A percentile compares a stretch with the other conserved stretches of the same genome.
phyloP scores from a whole-genome alignment of 2,113 vertebrate species.

The Leptobrachium leishanense region DNA sequence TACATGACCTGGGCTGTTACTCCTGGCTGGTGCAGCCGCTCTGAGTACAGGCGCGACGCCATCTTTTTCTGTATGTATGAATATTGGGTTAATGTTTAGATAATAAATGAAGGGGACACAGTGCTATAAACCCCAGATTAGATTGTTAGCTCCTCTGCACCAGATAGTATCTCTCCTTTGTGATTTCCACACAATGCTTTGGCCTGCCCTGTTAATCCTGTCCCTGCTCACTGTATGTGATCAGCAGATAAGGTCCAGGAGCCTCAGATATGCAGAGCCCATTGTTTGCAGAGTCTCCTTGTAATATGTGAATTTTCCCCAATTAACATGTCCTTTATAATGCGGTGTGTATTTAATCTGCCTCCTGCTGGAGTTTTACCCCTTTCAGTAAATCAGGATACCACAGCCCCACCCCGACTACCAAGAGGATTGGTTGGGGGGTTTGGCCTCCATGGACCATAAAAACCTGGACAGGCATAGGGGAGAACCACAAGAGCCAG shows the following conservation, averaged over 20 bases:
- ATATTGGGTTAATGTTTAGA: no score
- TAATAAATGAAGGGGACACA: no score
- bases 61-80: no score
- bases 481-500: background rate
- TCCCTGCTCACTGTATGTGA: background rate
- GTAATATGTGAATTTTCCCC: conserved; percentile 2
- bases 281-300: conserved; percentile 23
- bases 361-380: conserved; percentile 2
- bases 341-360: conserved; percentile 19
- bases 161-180: no score
- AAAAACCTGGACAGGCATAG: background rate
- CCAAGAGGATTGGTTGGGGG: conserved; percentile 33
- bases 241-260: background rate
- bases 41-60: no score
- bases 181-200: no score
- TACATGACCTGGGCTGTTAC: no score
- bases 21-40: no score
- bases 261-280: conserved; percentile 15
- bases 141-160: no score
- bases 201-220: no score
- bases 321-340: conserved; percentile 39
- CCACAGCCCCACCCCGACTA: background rate
- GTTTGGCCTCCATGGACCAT: background rate
- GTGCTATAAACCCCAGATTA: no score
- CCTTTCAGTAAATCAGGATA: conserved; percentile 27